phyloP scores from a whole-genome alignment of 1,140 invertebrate species.

The Apocrypta bakeri region DNA sequence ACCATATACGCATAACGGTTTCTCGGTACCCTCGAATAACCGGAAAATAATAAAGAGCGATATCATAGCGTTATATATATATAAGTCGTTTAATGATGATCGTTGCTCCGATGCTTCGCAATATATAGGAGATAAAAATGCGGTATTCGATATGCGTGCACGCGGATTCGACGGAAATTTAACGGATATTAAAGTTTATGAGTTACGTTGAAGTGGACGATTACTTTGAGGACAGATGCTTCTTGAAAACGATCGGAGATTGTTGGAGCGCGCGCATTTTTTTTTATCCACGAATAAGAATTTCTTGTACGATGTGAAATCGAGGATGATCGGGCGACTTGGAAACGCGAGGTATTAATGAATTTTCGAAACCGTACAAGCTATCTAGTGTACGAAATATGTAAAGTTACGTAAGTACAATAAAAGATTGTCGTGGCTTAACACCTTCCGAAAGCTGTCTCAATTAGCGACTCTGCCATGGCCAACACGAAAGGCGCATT shows the following conservation, averaged over 20 bases:
- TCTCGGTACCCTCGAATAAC: no score
- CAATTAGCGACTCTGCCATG: constrained; percentile 28
- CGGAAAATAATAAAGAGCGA: no score
- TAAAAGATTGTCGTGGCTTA: constrained; percentile 35
- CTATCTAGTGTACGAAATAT: no score
- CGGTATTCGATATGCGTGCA: not conserved
- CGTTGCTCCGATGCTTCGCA: not conserved
- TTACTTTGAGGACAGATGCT: not conserved
- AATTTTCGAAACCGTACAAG: not conserved
- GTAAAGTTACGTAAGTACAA: not conserved
- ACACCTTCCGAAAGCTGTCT: constrained; percentile 31
- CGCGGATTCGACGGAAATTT: constrained; percentile 34
- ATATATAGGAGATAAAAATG: not conserved
- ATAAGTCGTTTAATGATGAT: no score
- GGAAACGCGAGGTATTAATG: not conserved
- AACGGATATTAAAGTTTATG: constrained; percentile 39
- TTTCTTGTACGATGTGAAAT: not conserved
- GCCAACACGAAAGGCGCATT: constrained; percentile 39
- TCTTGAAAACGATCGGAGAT: constrained; percentile 42
- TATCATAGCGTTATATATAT: no score
- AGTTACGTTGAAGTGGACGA: not conserved
- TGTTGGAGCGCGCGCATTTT: not conserved
- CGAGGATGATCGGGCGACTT: no score
- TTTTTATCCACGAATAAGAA: not conserved
- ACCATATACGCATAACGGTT: constrained; percentile 20